Conservation (phyloP, 2,888 invertebrate species). For the Brachynemurus nebulosus region DNA sequence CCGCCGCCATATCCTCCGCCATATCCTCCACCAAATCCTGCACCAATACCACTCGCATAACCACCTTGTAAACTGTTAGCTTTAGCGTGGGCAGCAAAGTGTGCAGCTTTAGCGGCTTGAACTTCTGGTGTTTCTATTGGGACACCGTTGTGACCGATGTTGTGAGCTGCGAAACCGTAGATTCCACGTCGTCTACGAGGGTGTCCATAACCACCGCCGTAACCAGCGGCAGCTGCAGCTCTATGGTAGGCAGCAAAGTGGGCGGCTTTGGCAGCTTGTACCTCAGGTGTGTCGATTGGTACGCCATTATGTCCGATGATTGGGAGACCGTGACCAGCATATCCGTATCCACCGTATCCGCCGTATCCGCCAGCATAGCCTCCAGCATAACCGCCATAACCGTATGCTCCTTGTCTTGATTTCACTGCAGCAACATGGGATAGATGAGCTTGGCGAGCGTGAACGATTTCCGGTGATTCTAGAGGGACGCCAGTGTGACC, state of each 20-base stretch:
- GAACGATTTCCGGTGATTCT: slow-evolving; percentile 11
- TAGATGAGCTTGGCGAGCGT: slow-evolving; percentile 12
- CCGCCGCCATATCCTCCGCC: not conserved
- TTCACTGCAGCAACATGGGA: slow-evolving; percentile 7
- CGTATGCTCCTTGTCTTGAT: not conserved
- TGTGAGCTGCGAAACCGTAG: slow-evolving; percentile 1
- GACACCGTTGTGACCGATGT: slow-evolving; percentile 9
- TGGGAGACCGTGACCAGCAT: not conserved
- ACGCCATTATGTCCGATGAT: slow-evolving; percentile 11
- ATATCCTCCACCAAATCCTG: not conserved
- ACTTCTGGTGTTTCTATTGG: slow-evolving; percentile 10
- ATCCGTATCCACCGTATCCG: not conserved
- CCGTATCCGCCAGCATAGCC: slow-evolving; percentile 5
- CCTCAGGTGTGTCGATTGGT: slow-evolving; percentile 12
- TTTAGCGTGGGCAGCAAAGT: slow-evolving; percentile 9
- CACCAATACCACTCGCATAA: not conserved
- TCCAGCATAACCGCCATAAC: not conserved
- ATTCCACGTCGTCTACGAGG: not conserved
- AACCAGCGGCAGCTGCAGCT: slow-evolving; percentile 8
- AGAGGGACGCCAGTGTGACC: slow-evolving; percentile 12
- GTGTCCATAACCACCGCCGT: not conserved
- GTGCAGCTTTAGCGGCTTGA: slow-evolving; percentile 7
- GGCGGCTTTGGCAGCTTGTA: slow-evolving; percentile 11
- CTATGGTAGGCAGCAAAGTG: slow-evolving; percentile 12
- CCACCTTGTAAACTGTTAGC: not conserved